phyloP scores from a whole-genome alignment of 1,140 invertebrate genomes.

The Propsilocerus akamusi region DNA sequence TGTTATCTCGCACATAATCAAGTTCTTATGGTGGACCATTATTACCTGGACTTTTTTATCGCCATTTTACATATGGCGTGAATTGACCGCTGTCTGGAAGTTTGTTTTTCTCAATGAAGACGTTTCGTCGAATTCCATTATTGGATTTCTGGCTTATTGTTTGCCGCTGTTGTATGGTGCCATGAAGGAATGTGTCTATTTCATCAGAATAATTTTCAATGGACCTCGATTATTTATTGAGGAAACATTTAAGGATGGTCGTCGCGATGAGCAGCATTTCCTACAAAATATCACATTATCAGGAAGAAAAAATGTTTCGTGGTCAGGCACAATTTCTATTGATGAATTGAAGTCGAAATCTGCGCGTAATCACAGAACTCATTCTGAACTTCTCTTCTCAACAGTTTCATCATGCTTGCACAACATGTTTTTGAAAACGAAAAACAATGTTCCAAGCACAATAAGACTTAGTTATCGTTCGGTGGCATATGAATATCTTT shows the following conservation, averaged over 20 bases:
- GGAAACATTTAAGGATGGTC: constrained; percentile 29
- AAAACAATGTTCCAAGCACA: constrained; percentile 15
- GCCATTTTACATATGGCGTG: constrained; percentile 24
- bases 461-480: constrained; percentile 26
- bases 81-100: constrained; percentile 22
- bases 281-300: constrained; percentile 49
- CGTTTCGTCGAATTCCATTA: constrained; percentile 23
- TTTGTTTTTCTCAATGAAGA: constrained; percentile 21
- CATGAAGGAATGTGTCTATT: constrained; percentile 31
- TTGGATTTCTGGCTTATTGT: constrained; percentile 29
- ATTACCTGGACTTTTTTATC: constrained; percentile 20
- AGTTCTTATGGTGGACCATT: constrained; percentile 17
- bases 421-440: background rate
- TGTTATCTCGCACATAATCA: constrained; percentile 15
- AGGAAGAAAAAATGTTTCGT: constrained; percentile 57
- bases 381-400: constrained; percentile 1
- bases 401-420: background rate
- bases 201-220: constrained; percentile 30
- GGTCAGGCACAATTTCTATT: constrained; percentile 44
- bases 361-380: constrained; percentile 6
- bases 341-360: constrained; percentile 20
- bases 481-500: constrained; percentile 21
- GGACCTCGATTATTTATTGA: constrained; percentile 37
- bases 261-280: constrained; percentile 28
- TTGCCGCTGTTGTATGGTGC: constrained; percentile 34